phyloP scores from a whole-genome alignment of 2,888 invertebrate genomes.

The Hoplodrina ambigua region DNA sequence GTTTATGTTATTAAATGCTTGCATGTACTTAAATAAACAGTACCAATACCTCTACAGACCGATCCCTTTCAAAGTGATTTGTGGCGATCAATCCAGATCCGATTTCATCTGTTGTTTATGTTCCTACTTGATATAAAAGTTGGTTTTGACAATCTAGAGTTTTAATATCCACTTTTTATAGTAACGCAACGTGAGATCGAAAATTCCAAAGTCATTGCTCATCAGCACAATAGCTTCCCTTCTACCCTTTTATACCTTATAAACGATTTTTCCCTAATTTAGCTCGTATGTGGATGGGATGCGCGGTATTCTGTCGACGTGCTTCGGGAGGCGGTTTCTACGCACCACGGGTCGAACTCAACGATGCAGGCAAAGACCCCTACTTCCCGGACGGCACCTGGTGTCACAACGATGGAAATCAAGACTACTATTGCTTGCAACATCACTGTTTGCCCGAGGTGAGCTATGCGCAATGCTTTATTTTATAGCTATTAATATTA shows the following conservation, averaged over 20 bases:
- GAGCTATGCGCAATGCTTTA: constrained; percentile 22
- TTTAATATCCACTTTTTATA: not conserved
- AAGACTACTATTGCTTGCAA: constrained; percentile 93
- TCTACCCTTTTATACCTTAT: not conserved
- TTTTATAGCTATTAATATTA: not conserved
- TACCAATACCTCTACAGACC: no score
- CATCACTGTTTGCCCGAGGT: constrained; percentile 94
- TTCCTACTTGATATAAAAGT: no score
- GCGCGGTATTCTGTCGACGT: constrained; percentile 94
- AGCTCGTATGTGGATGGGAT: constrained; percentile 94
- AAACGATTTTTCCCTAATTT: constrained; percentile 11
- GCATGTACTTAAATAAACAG: no score
- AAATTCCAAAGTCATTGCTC: not conserved
- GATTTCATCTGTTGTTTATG: no score
- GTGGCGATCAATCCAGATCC: no score
- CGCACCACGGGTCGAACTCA: constrained; percentile 94
- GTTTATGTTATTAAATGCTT: no score
- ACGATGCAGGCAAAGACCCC: constrained; percentile 93
- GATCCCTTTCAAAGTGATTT: no score
- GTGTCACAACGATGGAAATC: constrained; percentile 92
- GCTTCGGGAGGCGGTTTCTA: constrained; percentile 92
- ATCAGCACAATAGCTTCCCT: not conserved
- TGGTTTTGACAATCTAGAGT: no score
- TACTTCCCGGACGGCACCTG: constrained; percentile 96
- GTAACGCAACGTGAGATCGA: not conserved